phyloP scores from a whole-genome alignment of 2,797 vertebrate genomes.

The Smutsia temminckii region DNA sequence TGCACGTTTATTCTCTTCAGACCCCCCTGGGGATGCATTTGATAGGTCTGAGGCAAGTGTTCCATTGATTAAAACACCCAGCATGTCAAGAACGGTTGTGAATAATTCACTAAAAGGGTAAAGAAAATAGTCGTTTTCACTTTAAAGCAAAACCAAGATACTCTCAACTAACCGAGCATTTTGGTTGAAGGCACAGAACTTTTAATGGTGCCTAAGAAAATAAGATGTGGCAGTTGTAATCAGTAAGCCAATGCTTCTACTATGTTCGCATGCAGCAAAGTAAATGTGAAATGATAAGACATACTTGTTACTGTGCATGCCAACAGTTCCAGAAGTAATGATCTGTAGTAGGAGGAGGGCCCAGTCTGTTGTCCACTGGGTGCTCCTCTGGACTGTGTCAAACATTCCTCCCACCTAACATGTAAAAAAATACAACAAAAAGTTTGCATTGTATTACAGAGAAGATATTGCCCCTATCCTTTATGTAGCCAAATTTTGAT shows the following conservation, averaged over 20 bases:
- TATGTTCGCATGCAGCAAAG: rapidly evolving
- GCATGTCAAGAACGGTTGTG: slow-evolving; percentile 83
- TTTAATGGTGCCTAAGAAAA: not conserved
- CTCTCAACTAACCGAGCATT: not conserved
- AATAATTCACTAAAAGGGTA: slow-evolving; percentile 81
- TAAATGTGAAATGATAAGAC: not conserved
- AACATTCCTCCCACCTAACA: slow-evolving; percentile 86
- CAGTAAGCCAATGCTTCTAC: not conserved
- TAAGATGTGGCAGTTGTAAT: not conserved
- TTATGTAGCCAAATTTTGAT: not conserved
- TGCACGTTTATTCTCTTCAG: slow-evolving; percentile 85
- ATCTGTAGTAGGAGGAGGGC: slow-evolving; percentile 86
- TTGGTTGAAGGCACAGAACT: not conserved
- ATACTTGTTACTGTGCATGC: slow-evolving; percentile 84
- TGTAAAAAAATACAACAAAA: not conserved
- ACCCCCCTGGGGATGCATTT: slow-evolving; percentile 80
- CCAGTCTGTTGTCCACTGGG: slow-evolving; percentile 85
- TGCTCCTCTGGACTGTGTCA: slow-evolving; percentile 85
- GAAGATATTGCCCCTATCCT: not conserved
- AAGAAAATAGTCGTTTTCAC: not conserved
- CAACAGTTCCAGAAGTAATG: slow-evolving; percentile 84
- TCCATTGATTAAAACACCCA: slow-evolving; percentile 85
- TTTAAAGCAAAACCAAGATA: not conserved
- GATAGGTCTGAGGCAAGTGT: slow-evolving; percentile 81
- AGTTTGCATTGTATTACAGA: not conserved